Base-by-base conservation (phyloP, 2,797 vertebrate species). In the Ispidina picta region DNA sequence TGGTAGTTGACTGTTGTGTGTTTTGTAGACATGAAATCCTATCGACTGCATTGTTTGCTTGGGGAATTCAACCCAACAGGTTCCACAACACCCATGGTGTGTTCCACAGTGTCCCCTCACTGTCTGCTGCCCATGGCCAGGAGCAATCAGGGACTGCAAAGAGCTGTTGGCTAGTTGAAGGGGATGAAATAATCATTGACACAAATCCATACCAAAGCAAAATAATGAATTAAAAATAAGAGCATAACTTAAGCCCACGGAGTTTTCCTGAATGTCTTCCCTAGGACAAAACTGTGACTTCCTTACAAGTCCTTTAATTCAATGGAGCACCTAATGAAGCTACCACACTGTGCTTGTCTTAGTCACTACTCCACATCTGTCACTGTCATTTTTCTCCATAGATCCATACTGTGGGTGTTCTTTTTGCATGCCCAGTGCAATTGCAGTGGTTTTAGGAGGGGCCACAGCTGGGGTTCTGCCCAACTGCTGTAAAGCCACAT, bases 1-100 rank as follows among this genome's bases (percentile, higher is more conserved):
- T 5, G 15, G 26, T 4, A 25, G 31, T 1, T 15, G 31, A 11
- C 12, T 17, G 28, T 26, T 20, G 43, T 41, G 55, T 9, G 39
- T 76, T 69, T 43, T 43, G 55, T 59, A 74, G 51, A 59, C 72
- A 39, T 8, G 15, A 83, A 75, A 72, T 73, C 46, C 55, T 44
- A 11, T 4, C 9, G 28, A 49, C 41, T 5, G 1, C 21, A 26
- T 68, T n/a, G 28, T n/a, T 73, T 78, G 35, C 58, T 13, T 23
- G 41, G 23, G 41, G 29, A 86, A 51, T 37, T 33, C 51, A 65
- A 3, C 8, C n/a, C 48, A 26, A 49, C 8, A 14, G 48, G 48
- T 49, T 49, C 48, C 23, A 49, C 23, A 49, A 49, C 48, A 49
- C 48, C 48, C 1, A 0, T 0, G 3, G 23, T 0, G 0, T 4